Conservation (phyloP, 1,140 invertebrate genomes). For the Brachionus sp. region DNA sequence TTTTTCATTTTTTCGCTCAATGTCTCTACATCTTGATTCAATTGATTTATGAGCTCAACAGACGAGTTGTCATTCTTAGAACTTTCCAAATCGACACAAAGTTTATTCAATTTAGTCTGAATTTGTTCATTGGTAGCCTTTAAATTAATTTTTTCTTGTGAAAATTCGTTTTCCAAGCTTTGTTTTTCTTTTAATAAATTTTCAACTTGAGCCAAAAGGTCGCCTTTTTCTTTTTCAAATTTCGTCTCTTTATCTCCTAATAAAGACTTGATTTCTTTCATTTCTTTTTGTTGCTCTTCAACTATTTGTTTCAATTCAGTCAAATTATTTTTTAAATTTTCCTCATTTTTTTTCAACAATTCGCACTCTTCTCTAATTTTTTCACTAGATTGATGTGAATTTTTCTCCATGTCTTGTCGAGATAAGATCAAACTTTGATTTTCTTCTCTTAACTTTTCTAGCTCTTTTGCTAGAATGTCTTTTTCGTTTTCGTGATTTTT, state of each 20-base stretch:
- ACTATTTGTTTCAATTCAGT: neutral
- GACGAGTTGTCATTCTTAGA: neutral
- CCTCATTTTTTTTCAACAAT: neutral
- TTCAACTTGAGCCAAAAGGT: neutral
- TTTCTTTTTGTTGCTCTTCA: neutral
- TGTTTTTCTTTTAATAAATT: neutral
- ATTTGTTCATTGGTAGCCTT: neutral
- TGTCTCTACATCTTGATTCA: neutral
- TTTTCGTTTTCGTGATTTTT: neutral
- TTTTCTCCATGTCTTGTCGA: neutral
- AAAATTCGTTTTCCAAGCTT: neutral
- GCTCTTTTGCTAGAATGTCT: neutral
- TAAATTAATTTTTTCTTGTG: neutral
- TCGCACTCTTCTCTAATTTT: neutral
- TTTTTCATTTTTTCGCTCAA: slow-evolving; percentile 51
- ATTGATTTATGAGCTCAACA: neutral
- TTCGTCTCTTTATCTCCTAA: slow-evolving; percentile 1
- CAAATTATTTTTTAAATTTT: neutral
- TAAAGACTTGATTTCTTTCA: neutral
- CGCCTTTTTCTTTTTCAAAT: slow-evolving; percentile 1
- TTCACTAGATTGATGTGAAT: neutral
- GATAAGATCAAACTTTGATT: neutral
- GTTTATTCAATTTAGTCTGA: neutral
- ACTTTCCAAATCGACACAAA: neutral
- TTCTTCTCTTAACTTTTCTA: neutral